phyloP scores from a whole-genome alignment of 1,140 invertebrate species.

The Zaprionus africanus region DNA sequence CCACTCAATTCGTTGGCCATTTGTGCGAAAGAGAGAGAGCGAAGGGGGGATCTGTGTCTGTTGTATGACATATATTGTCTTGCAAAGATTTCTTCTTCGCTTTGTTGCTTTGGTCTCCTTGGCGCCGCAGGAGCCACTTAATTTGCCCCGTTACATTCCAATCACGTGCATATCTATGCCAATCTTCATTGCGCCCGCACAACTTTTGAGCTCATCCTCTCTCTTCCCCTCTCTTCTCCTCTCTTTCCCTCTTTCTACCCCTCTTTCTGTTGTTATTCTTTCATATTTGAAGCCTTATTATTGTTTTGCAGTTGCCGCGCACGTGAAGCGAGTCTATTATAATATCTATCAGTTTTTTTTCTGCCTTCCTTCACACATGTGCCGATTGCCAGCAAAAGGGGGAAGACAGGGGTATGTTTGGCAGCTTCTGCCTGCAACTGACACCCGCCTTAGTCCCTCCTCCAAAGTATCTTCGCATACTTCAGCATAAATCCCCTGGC shows the following conservation, averaged over 20 bases:
- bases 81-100: conserved; percentile 53
- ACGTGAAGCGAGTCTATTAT: conserved; percentile 51
- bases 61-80: conserved; percentile 78
- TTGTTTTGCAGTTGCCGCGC: conserved; percentile 44
- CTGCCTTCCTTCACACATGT: not conserved
- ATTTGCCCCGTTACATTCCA: conserved; percentile 77
- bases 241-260: not conserved
- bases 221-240: too few species aligned
- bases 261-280: conserved; percentile 4
- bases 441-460: conserved; percentile 18
- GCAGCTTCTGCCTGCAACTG: conserved; percentile 34
- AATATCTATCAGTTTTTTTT: conserved; percentile 31
- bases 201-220: conserved; percentile 57
- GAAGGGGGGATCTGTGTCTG: not conserved
- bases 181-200: conserved; percentile 73
- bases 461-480: conserved; percentile 22
- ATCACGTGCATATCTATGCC: conserved; percentile 77
- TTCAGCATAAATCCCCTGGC: conserved; percentile 33
- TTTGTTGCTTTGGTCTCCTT: conserved; percentile 18
- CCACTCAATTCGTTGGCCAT: conserved; percentile 74
- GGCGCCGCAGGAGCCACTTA: conserved; percentile 71
- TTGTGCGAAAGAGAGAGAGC: conserved; percentile 27
- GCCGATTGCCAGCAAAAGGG: conserved; percentile 24
- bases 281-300: conserved; percentile 47
- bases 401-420: not conserved